These are phyloP conservation scores for Lutjanus erythropterus DNA, from an alignment of 2,113 vertebrate genomes.

Conservation along the genomic window DNA sequence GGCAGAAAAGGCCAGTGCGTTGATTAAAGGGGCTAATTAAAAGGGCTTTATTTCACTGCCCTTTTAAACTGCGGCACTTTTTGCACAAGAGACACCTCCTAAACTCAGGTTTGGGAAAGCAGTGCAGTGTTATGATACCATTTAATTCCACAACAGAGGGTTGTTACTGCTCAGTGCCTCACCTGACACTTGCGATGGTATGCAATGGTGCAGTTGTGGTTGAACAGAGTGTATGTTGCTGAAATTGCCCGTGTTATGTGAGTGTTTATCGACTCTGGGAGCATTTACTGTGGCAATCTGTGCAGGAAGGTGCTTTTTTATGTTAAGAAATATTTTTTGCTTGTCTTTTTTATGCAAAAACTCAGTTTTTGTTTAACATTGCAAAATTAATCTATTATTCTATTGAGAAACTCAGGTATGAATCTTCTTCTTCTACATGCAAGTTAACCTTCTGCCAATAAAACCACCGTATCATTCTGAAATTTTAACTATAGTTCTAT, in stretches of 20 bases:
- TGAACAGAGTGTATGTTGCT: not conserved
- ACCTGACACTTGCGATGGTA: not conserved
- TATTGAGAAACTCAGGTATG: not conserved
- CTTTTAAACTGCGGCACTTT: conserved; percentile 13
- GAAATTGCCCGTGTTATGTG: conserved; percentile 11
- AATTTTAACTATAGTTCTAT: not conserved
- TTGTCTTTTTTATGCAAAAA: not conserved
- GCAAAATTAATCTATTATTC: not conserved
- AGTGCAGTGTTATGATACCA: not conserved
- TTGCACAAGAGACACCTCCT: conserved; percentile 16
- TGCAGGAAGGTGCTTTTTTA: not conserved
- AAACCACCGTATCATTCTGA: too few relatives aligned
- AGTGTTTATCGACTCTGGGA: not conserved
- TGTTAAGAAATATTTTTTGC: not conserved
- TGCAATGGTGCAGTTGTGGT: conserved; percentile 13
- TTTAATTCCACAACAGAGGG: conserved; percentile 31
- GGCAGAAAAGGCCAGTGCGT: conserved; percentile 14
- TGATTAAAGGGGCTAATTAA: conserved; percentile 37
- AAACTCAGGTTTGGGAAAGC: not conserved
- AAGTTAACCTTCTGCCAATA: not conserved
- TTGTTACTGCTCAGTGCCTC: conserved; percentile 7
- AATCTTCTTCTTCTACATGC: not conserved
- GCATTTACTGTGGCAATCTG: not conserved
- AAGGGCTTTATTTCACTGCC: conserved; percentile 19
- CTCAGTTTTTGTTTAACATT: not conserved